Conservation (phyloP, 2,113 vertebrate genomes). For the Sporophila hypoxantha region DNA sequence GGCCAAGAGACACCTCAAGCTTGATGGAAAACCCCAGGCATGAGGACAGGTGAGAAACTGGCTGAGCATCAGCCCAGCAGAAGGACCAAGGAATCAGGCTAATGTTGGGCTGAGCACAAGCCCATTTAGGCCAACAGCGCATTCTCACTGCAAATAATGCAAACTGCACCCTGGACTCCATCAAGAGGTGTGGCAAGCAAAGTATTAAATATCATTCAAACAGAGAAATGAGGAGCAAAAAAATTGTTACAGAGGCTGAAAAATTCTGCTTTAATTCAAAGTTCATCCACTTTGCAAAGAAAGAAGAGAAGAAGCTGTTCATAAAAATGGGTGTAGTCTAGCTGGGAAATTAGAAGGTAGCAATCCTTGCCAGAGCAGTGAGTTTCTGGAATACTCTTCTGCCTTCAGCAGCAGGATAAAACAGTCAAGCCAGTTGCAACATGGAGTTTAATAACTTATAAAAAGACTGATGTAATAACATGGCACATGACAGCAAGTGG, state of each 20-base stretch:
- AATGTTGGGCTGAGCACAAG: not conserved
- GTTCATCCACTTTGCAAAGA: not conserved
- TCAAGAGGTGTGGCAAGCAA: fast-evolving
- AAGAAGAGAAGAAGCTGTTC: not conserved
- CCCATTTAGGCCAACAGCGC: not conserved
- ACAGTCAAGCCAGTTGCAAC: not conserved
- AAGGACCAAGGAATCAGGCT: not conserved
- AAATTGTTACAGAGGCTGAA: not conserved
- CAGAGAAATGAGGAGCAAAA: not conserved
- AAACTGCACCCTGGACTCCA: not conserved
- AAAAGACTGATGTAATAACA: not conserved
- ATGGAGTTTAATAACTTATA: not conserved
- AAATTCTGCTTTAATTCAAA: not conserved
- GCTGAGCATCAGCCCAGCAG: not conserved
- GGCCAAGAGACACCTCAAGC: not conserved
- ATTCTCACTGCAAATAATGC: not conserved
- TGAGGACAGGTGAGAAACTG: not conserved
- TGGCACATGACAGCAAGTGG: not conserved
- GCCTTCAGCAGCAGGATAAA: not conserved
- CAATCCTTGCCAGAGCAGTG: not conserved
- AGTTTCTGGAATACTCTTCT: not conserved
- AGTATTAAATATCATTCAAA: not conserved
- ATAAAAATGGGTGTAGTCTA: not conserved
- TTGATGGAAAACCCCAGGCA: not conserved
- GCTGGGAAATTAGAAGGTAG: not conserved